phyloP scores from a whole-genome alignment of 2,888 invertebrate species.

The Noctua fimbriata region DNA sequence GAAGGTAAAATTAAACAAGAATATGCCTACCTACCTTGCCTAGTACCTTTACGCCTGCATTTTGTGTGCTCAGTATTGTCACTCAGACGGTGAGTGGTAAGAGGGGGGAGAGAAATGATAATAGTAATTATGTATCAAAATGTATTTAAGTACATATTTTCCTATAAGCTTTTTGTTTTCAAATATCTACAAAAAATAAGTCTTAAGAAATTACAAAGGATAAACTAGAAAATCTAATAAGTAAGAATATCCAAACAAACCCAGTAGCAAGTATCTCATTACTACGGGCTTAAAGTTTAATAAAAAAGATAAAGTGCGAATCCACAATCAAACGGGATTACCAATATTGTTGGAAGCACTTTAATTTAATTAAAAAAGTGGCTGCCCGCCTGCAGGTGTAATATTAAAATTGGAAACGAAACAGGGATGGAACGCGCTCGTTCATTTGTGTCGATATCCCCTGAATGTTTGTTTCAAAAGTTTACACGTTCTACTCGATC shows the following conservation, averaged over 20 bases:
- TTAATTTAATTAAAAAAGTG: slow-evolving; percentile 46
- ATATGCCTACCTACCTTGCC: too few relatives aligned
- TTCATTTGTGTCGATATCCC: slow-evolving; percentile 32
- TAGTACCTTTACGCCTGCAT: neutral
- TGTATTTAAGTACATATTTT: neutral
- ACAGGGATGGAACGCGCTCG: neutral
- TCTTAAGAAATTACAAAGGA: neutral
- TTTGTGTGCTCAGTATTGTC: neutral
- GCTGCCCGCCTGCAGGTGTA: slow-evolving; percentile 9
- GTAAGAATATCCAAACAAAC: slow-evolving; percentile 16
- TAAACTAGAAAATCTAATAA: slow-evolving; percentile 12
- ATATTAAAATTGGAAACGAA: slow-evolving; percentile 15
- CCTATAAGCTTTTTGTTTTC: neutral
- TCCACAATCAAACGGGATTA: slow-evolving; percentile 48
- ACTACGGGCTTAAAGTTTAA: slow-evolving; percentile 29
- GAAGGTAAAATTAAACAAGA: neutral
- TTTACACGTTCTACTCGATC: slow-evolving; percentile 32
- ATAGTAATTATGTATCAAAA: neutral
- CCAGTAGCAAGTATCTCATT: slow-evolving; percentile 10
- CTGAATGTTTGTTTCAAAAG: slow-evolving; percentile 34
- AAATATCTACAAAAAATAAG: neutral
- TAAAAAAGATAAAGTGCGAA: slow-evolving; percentile 41
- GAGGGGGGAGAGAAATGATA: neutral
- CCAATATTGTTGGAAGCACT: slow-evolving; percentile 30
- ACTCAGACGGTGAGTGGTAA: neutral